A percentile compares a stretch with the other conserved stretches of the same genome.
Conservation (phyloP, 2,888 invertebrate genomes). For the Cremastinae sp. region DNA sequence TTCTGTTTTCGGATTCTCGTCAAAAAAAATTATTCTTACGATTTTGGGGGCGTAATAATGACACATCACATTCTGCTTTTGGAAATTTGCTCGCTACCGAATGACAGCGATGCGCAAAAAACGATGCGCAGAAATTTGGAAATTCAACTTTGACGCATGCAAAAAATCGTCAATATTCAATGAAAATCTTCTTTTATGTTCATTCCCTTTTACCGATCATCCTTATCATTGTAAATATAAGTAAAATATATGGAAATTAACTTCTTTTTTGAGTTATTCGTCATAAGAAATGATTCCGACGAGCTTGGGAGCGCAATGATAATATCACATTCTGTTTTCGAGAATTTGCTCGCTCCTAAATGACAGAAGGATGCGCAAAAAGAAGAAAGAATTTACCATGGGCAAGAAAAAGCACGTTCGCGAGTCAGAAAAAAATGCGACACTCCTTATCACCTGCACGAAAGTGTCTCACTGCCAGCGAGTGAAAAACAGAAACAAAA, state of each 20-base stretch:
- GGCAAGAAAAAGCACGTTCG: conserved; percentile 2
- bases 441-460: conserved; percentile 31
- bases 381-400: conserved; percentile 8
- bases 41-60: not conserved
- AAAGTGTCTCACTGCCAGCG: conserved; percentile 25
- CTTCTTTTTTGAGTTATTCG: too few relatives aligned
- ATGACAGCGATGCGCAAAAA: not conserved
- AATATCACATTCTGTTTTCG: too few relatives aligned
- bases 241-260: too few relatives aligned
- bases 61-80: not conserved
- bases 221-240: too few relatives aligned
- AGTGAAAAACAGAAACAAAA: not conserved
- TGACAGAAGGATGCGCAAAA: not conserved
- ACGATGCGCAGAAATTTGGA: not conserved
- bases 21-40: too few relatives aligned
- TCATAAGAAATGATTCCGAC: too few relatives aligned
- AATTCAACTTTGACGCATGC: not conserved
- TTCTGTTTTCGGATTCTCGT: too few relatives aligned
- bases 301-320: too few relatives aligned
- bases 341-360: too few relatives aligned
- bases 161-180: too few relatives aligned
- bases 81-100: not conserved
- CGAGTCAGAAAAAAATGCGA: conserved; percentile 21
- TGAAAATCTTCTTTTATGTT: too few relatives aligned
- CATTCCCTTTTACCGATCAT: too few relatives aligned